Conservation (phyloP, 92 coral and sea anemone species). For the Palythoa grandiflora region DNA sequence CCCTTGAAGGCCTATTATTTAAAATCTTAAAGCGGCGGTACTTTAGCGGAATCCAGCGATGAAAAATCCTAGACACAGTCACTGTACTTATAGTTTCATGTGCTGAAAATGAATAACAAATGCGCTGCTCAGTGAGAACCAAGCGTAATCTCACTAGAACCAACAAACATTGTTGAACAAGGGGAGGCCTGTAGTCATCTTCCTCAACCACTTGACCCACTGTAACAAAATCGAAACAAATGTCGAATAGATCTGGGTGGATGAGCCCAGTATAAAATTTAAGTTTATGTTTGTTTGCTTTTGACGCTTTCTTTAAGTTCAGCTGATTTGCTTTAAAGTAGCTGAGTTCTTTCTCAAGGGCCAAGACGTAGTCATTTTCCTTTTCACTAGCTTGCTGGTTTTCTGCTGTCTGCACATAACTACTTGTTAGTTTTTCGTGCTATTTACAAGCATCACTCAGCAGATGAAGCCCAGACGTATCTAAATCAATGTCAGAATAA, state of each 20-base stretch:
- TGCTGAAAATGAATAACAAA: background rate
- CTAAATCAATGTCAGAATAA: slow-evolving; percentile 8
- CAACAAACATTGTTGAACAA: background rate
- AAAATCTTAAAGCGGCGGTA: background rate
- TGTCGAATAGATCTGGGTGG: background rate
- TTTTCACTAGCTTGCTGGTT: background rate
- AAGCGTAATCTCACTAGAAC: background rate
- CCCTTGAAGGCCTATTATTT: slow-evolving; percentile 51
- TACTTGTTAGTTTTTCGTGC: background rate
- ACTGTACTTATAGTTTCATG: background rate
- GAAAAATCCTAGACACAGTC: slow-evolving; percentile 42
- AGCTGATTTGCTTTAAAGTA: background rate
- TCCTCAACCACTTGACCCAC: slow-evolving; percentile 41
- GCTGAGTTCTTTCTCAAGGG: background rate
- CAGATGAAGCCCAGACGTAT: background rate
- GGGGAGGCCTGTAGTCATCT: background rate
- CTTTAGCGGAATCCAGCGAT: slow-evolving; percentile 34
- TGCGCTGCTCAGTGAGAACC: slow-evolving; percentile 36
- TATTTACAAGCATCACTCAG: background rate
- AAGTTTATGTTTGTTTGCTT: background rate
- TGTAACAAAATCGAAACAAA: slow-evolving; percentile 24
- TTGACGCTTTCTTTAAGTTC: background rate
- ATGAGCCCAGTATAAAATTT: background rate
- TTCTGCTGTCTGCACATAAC: slow-evolving; percentile 17
- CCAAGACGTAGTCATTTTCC: background rate